Conservation (phyloP, 2,113 vertebrate species). For the Nothocercus nigrocapillus region DNA sequence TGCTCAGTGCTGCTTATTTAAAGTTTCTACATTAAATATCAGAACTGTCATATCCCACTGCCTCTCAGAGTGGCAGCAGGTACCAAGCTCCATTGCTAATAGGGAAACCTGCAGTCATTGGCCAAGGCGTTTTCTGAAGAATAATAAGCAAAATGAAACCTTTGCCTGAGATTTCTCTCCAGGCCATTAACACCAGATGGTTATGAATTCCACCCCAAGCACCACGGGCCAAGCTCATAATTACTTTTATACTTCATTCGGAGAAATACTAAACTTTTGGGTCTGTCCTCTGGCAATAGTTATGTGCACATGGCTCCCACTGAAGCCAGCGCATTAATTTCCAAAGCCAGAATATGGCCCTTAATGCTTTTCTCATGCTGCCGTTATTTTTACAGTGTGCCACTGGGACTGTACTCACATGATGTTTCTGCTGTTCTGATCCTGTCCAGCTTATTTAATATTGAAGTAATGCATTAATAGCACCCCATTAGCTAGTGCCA, state of each 20-base stretch:
- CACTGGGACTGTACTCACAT: neutral
- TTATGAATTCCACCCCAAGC: neutral
- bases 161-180: neutral
- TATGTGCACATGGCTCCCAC: neutral
- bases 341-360: neutral
- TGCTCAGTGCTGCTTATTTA: neutral
- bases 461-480: neutral
- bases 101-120: neutral
- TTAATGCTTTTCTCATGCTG: neutral
- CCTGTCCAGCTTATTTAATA: neutral
- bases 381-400: neutral
- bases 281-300: neutral
- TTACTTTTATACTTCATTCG: slow-evolving; percentile 1
- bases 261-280: slow-evolving; percentile 16
- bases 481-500: neutral
- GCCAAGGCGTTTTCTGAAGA: neutral
- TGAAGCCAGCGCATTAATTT: neutral
- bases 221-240: neutral
- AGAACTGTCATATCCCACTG: neutral
- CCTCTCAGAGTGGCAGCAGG: accelerated
- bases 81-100: neutral
- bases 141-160: slow-evolving; percentile 2
- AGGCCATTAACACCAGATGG: slow-evolving; percentile 19
- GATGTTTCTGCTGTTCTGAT: neutral
- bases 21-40: neutral